A percentile compares a stretch with the other conserved stretches of the same genome.
Conservation (phyloP, 2,113 vertebrate genomes). For the Cairina moschata region DNA sequence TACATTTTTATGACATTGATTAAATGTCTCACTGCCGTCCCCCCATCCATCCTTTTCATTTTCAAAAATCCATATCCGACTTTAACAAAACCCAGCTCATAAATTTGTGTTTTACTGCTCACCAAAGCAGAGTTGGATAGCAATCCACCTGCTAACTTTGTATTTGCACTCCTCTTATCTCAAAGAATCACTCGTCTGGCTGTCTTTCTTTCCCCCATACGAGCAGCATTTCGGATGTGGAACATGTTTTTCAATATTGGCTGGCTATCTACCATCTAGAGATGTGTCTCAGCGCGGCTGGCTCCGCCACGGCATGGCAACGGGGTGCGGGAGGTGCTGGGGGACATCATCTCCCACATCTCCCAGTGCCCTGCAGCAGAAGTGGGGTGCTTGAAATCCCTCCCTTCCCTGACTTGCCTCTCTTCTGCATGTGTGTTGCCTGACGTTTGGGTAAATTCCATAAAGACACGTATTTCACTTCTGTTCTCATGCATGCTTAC, state of each 20-base stretch:
- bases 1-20: conserved; percentile 88
- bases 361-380: not conserved
- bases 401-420: not conserved
- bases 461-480: not conserved
- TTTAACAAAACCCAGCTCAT: conserved; percentile 78
- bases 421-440: not conserved
- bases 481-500: not conserved
- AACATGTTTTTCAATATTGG: not conserved
- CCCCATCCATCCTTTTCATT: conserved; percentile 81
- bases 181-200: not conserved
- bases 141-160: not conserved
- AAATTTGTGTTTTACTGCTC: conserved; percentile 76
- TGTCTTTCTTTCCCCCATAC: not conserved
- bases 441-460: not conserved
- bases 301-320: not conserved
- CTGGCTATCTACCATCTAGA: not conserved
- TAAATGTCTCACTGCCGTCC: conserved; percentile 77
- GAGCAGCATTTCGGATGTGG: not conserved
- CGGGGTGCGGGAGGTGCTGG: not conserved
- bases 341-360: not conserved
- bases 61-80: conserved; percentile 78
- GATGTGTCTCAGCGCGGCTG: not conserved
- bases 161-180: not conserved
- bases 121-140: conserved; percentile 33
- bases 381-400: not conserved